Conservation (phyloP, 35 echinoderm and acorn worm species). For the Apostichopus parvimensis region DNA sequence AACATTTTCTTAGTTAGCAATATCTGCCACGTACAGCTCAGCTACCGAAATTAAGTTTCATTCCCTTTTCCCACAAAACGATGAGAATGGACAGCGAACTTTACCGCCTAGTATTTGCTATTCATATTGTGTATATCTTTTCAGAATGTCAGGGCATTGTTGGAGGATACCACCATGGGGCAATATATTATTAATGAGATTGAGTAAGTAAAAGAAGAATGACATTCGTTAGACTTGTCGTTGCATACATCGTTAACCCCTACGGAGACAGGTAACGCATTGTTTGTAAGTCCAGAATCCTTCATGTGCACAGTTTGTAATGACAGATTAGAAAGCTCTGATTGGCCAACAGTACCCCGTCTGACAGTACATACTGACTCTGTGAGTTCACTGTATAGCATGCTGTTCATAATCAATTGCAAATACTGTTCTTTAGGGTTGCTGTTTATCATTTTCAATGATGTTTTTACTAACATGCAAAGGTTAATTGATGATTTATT, state of each 20-base stretch:
- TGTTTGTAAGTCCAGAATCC: too few relatives aligned
- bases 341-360: too few relatives aligned
- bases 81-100: neutral
- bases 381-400: too few relatives aligned
- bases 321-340: too few relatives aligned
- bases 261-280: neutral
- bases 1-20: neutral
- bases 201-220: neutral
- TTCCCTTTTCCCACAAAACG: neutral
- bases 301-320: too few relatives aligned
- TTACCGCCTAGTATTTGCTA: neutral
- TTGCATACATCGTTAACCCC: neutral
- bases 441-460: too few relatives aligned
- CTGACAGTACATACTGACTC: too few relatives aligned
- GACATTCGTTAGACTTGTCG: neutral
- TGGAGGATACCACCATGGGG: neutral
- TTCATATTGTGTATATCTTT: neutral
- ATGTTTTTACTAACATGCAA: too few relatives aligned
- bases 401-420: too few relatives aligned
- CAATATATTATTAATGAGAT: neutral
- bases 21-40: neutral
- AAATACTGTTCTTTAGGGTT: too few relatives aligned
- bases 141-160: neutral
- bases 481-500: too few relatives aligned
- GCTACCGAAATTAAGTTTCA: neutral